Percentiles rank a stretch among this genome's conserved stretches.
These are phyloP conservation scores for Osmerus eperlanus DNA, from an alignment of 2,113 vertebrate species.

Conservation along the genomic window DNA sequence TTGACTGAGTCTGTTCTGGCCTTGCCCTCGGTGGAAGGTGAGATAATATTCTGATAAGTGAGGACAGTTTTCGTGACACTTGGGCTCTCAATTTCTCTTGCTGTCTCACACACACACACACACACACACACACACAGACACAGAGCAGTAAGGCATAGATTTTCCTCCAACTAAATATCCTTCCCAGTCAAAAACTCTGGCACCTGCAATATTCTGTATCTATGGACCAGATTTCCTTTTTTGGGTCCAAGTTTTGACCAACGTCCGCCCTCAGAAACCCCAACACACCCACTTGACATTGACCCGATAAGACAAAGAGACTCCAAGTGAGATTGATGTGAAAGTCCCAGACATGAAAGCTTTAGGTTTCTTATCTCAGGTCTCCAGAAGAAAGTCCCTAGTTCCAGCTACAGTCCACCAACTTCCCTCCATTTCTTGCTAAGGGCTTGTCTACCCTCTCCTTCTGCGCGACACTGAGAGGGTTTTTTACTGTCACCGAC, in stretches of 20 bases:
- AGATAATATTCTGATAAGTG: slow-evolving; percentile 1
- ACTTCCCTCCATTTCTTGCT: slow-evolving; percentile 56
- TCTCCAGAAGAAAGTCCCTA: slow-evolving; percentile 78
- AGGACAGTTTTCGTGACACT: neutral
- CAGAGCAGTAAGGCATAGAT: no score
- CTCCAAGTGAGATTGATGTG: slow-evolving; percentile 40
- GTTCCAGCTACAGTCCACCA: slow-evolving; percentile 67
- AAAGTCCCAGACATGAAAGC: slow-evolving; percentile 52
- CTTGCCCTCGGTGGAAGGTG: neutral
- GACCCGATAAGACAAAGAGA: slow-evolving; percentile 18
- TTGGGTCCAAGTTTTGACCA: neutral
- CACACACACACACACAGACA: no score
- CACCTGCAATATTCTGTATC: neutral
- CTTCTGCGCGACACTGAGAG: slow-evolving; percentile 70
- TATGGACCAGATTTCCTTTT: neutral
- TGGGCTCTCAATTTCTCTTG: neutral
- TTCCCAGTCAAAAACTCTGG: no score
- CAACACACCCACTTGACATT: neutral
- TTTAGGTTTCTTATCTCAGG: slow-evolving; percentile 75
- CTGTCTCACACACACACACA: no score
- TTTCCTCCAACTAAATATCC: no score
- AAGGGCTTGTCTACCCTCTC: slow-evolving; percentile 80
- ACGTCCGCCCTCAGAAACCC: neutral
- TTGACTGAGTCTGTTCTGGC: neutral
- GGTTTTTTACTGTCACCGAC: slow-evolving; percentile 63